Evolutionary conservation across 2,888 invertebrate species (phyloP).

Genomic region (Pycnomerus fuliginosus): DNA sequence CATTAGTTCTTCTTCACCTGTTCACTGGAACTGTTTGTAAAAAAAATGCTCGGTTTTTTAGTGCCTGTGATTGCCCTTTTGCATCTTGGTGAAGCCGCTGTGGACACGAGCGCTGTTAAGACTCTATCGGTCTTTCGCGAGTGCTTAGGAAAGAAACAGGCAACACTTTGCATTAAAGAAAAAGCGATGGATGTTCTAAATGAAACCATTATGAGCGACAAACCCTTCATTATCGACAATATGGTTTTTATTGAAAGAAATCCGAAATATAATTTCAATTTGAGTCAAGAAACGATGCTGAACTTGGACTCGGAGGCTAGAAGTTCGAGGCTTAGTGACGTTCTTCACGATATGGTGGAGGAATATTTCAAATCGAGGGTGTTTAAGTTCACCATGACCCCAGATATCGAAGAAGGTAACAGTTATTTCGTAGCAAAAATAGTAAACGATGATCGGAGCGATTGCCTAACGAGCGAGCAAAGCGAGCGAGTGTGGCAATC

Average conservation of each 20-base stretch:
- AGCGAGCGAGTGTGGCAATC: too few relatives aligned
- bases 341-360: slow-evolving; percentile 49
- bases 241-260: slow-evolving; percentile 47
- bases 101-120: slow-evolving; percentile 19
- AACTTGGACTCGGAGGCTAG: slow-evolving; percentile 58
- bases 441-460: too few relatives aligned
- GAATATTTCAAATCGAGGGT: slow-evolving; percentile 52
- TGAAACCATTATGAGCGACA: slow-evolving; percentile 48
- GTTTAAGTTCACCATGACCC: slow-evolving; percentile 49
- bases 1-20: slow-evolving; percentile 16
- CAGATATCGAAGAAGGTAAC: slow-evolving; percentile 46
- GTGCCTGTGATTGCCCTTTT: slow-evolving; percentile 1
- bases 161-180: slow-evolving; percentile 52
- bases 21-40: too few relatives aligned
- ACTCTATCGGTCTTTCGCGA: slow-evolving; percentile 36
- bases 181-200: slow-evolving; percentile 51
- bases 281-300: slow-evolving; percentile 53
- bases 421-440: too few relatives aligned
- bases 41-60: slow-evolving; percentile 7
- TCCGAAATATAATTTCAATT: slow-evolving; percentile 42
- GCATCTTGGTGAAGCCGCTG: background rate
- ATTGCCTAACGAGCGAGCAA: too few relatives aligned
- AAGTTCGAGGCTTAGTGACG: slow-evolving; percentile 53
- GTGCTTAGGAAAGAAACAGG: slow-evolving; percentile 45
- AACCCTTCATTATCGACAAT: slow-evolving; percentile 44